A percentile compares a stretch with the other conserved stretches of the same genome.
phyloP scores from a whole-genome alignment of 1,140 invertebrate species.

The Drosophila leontia region DNA sequence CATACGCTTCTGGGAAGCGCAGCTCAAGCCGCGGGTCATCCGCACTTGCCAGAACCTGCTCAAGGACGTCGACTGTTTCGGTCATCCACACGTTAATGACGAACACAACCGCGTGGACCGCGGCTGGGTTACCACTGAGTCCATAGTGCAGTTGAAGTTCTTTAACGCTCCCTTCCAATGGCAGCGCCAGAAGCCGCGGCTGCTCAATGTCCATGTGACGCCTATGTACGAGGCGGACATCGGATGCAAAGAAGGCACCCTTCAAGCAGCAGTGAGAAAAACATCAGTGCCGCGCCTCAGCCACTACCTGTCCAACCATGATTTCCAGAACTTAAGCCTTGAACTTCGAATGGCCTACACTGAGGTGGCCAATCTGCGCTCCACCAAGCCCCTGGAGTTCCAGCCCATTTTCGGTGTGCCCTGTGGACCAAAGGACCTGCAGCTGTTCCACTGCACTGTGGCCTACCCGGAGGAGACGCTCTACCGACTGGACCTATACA shows the following conservation, averaged over 20 bases:
- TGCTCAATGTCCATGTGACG: constrained; percentile 90
- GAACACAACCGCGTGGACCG: constrained; percentile 87
- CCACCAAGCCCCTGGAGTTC: constrained; percentile 19
- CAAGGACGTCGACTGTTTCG: constrained; percentile 87
- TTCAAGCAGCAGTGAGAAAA: neutral
- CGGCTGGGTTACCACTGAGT: constrained; percentile 95
- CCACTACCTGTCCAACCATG: no score
- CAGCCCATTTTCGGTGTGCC: constrained; percentile 47
- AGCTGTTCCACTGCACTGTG: constrained; percentile 60
- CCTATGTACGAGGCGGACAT: constrained; percentile 86
- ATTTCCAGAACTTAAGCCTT: constrained; percentile 85
- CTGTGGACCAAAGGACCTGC: constrained; percentile 54
- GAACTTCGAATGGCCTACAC: constrained; percentile 56
- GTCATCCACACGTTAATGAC: constrained; percentile 86
- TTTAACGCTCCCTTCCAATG: constrained; percentile 91
- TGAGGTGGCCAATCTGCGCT: constrained; percentile 60
- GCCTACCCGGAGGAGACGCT: constrained; percentile 26
- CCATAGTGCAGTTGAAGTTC: constrained; percentile 93
- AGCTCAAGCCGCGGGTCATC: constrained; percentile 88
- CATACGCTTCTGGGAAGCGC: constrained; percentile 93
- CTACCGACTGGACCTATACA: constrained; percentile 61
- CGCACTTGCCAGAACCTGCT: constrained; percentile 68
- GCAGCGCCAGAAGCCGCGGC: constrained; percentile 88
- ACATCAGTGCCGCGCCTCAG: neutral
- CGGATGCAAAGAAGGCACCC: neutral